Base-by-base conservation (phyloP, 2,797 vertebrate genomes). In the Anolis apletophallus region DNA sequence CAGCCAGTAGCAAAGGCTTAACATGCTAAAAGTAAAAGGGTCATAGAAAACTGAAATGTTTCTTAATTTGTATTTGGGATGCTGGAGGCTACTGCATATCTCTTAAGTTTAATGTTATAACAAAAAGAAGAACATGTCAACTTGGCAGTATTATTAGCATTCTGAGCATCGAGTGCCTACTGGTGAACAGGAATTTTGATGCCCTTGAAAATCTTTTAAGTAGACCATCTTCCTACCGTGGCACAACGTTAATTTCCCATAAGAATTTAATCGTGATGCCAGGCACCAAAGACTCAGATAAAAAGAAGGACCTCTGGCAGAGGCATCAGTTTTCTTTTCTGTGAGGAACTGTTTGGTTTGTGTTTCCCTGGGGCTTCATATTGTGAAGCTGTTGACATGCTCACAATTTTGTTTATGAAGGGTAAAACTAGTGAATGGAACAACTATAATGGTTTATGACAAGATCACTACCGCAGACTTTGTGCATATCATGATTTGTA, bases 401-500 rank as follows among this genome's bases (percentile, higher is more conserved):
- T 85, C 82, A 54, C 72, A 91, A 90, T 84, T 83, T 81, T 89
- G 34, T 85, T 88, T 92, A 71, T 32, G 83, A 94, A 91, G 88
- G 72, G 86, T 91, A 92, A 80, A 83, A 16, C 74, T 80, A 85
- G 84, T 57, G 87, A 93, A 93, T 61, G 81, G 74, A 87, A 87
- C 82, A 85, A 78, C 78, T 88, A 82, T 87, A 84, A 89, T 84
- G 89, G 80, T 90, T 95, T 94, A 94, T 91, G 93, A 93, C 88
- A 91, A 91, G 93, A 92, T 86, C 91, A 87, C 67, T 80, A 91
- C 91, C 87, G 88, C 90, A 88, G 73, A 81, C 92, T 93, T 91
- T 93, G 94, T 93, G 69, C 86, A 85, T 36, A 21, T 93, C 88
- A 83, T 95, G 94, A 95, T 96, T 96, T 96, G 95, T 96, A 91